Evolutionary conservation across 2,888 invertebrate genomes (phyloP).

Genomic region (Bombylius discolor): DNA sequence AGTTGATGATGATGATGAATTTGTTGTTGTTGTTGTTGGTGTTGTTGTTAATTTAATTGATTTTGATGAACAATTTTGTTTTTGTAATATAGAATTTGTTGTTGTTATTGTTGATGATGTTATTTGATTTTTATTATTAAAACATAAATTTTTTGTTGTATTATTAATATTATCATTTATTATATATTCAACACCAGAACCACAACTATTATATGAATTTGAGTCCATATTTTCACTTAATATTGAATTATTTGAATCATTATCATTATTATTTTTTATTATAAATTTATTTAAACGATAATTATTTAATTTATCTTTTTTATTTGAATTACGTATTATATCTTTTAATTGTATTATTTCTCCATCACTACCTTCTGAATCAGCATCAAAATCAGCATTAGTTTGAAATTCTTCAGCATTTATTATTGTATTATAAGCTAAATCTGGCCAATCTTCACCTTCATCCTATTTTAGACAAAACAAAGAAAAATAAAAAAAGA

Average conservation of each 20-base stretch:
- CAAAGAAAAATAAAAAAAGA: neutral
- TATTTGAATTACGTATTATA: neutral
- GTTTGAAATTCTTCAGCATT: conserved; percentile 14
- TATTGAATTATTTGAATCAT: conserved; percentile 1
- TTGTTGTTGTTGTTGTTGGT: conserved; percentile 4
- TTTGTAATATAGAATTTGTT: too few species aligned
- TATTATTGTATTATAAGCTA: conserved; percentile 1
- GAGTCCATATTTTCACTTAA: conserved; percentile 18
- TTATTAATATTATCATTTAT: conserved; percentile 2
- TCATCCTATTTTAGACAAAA: conserved; percentile 14
- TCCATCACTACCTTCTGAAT: conserved; percentile 42
- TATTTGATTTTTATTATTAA: neutral
- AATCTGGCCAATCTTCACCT: conserved; percentile 15
- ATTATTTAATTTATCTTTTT: neutral
- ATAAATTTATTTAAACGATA: conserved; percentile 20
- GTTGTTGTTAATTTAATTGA: conserved; percentile 1
- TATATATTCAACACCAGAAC: conserved; percentile 4
- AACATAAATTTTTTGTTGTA: neutral
- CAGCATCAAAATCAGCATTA: conserved; percentile 44
- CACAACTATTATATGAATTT: conserved; percentile 2
- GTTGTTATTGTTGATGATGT: neutral
- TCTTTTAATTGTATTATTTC: conserved; percentile 28
- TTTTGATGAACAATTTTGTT: neutral
- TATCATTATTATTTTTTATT: conserved; percentile 24
- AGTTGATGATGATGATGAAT: conserved; percentile 7